Conservation (phyloP, 2,797 vertebrate species). For the Halcyon leucocephala region DNA sequence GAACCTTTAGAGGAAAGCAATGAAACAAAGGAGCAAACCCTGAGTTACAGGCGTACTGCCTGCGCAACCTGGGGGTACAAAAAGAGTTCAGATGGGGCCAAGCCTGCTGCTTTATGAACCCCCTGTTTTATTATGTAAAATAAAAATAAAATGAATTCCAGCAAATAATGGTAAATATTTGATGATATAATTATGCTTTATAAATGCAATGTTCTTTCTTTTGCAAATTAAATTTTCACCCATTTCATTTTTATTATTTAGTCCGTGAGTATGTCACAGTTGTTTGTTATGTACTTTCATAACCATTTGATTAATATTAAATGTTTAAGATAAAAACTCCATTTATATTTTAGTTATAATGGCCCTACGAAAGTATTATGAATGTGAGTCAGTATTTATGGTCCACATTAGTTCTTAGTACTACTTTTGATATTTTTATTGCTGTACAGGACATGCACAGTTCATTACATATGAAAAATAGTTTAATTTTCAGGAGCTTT, state of each 20-base stretch:
- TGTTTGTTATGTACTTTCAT: constrained; percentile 77
- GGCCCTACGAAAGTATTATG: constrained; percentile 53
- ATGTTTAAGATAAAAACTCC: constrained; percentile 73
- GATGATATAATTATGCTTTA: constrained; percentile 81
- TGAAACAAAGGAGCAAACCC: not conserved
- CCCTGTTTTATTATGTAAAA: constrained; percentile 68
- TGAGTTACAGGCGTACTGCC: not conserved
- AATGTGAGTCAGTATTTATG: constrained; percentile 67
- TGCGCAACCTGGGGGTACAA: not conserved
- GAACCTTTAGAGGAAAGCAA: not conserved
- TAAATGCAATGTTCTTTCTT: constrained; percentile 79
- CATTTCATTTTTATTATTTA: constrained; percentile 80
- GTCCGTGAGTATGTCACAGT: constrained; percentile 68
- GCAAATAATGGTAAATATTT: constrained; percentile 81
- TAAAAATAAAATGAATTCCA: constrained; percentile 73
- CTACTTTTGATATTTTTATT: constrained; percentile 69
- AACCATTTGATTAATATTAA: constrained; percentile 81
- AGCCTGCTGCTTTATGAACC: constrained; percentile 23
- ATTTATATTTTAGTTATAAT: constrained; percentile 74
- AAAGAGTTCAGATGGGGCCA: not conserved
- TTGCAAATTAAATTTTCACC: constrained; percentile 80
- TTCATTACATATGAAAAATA: constrained; percentile 72
- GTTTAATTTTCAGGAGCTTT: constrained; percentile 57
- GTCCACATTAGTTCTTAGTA: constrained; percentile 48
- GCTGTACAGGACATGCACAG: constrained; percentile 1